Base-by-base conservation (phyloP, 2,888 invertebrate species). In the Isoperla grammatica region DNA sequence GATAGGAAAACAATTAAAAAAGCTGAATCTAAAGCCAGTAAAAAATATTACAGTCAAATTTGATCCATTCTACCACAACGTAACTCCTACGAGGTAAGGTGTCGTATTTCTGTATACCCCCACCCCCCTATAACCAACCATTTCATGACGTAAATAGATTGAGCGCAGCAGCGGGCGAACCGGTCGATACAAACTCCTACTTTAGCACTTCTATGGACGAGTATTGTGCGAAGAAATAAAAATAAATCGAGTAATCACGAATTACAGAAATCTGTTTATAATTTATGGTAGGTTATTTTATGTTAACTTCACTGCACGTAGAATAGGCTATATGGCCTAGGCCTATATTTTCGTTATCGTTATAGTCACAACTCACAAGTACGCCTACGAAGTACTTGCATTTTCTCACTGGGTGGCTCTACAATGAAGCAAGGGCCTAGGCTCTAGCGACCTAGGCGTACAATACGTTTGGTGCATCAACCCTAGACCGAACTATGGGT, bases 41-140 rank as follows among this genome's bases (percentile, higher is more conserved):
- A 86, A 87, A 69, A 81, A 83, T 74, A 82, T 94, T 61, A 81
- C 83, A 56, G 82, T 91, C 56, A 84, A 85, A 74, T 92, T 93
- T 71, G 93, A 94, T 76, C 93, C 94, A 3, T 93, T 93, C 74
- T 81, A 84, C 67, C 79, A 84, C 68, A 85, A 86, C 74, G 85
- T 85, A 60, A 77, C 76, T 63, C 80, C 81, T 65, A 80, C 81
- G 67, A 80, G 85, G 85, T 84, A 76, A 75, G 72, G 71, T 45
- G 11, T 5, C 13, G 15, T 15, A 15, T 23, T n/a, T n/a, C 5
- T 40, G 20, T 13, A 55, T 55, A 17, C 49, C n/a, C 29, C 29
- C 29, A 29, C 29, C 29, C 29, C n/a, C 19, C 11, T 35, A 1
- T 17, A 13, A n/a, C 54, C 40, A 53, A 20, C 43, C 39, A 23